phyloP scores from a whole-genome alignment of 2,113 vertebrate species.

The Muscicapa adusta region DNA sequence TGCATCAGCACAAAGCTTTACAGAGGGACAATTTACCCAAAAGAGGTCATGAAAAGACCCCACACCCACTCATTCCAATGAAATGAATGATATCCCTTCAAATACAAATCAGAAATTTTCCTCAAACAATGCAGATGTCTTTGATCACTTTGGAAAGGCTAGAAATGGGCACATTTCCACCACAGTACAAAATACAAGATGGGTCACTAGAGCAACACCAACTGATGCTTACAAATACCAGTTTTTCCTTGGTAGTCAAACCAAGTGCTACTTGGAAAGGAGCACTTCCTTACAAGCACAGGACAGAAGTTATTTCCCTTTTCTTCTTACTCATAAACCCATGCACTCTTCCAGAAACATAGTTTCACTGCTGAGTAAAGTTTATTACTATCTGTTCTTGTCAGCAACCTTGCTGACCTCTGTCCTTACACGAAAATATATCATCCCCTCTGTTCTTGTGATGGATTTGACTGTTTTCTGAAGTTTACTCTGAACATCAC shows the following conservation, averaged over 20 bases:
- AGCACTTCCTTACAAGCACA: background rate
- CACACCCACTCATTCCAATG: background rate
- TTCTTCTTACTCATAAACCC: background rate
- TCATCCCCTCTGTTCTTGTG: background rate
- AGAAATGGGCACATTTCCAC: background rate
- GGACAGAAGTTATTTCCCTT: background rate
- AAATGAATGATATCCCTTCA: background rate
- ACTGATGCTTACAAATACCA: background rate
- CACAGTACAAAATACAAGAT: background rate
- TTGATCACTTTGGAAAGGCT: background rate
- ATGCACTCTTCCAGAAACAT: background rate
- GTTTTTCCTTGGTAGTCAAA: background rate
- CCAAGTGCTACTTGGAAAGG: background rate
- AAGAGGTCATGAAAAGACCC: background rate
- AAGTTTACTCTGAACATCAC: background rate
- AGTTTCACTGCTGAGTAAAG: background rate
- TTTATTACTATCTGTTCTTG: background rate
- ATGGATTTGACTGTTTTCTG: background rate
- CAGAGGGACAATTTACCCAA: background rate
- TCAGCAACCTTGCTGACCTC: background rate
- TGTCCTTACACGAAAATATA: background rate
- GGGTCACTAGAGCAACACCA: background rate
- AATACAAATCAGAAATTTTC: background rate
- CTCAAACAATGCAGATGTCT: background rate
- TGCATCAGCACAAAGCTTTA: fast-evolving